Evolutionary conservation across 2,888 invertebrate species (phyloP), one percentile per base, ranked within the genome.

Genomic region (Ormyrus labotus): DNA sequence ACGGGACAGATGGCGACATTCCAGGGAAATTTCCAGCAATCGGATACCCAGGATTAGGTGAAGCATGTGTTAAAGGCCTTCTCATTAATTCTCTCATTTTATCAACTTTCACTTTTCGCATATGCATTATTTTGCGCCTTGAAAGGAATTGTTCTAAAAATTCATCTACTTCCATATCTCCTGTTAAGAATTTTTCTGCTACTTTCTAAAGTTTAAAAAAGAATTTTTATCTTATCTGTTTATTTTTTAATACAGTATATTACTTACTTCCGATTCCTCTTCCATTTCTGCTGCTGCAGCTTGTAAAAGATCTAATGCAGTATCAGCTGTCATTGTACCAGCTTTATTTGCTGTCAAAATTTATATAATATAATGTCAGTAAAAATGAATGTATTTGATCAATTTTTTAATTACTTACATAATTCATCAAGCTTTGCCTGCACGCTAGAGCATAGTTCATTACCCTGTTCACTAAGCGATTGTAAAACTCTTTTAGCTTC

Each of bases 261-360:
- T 48, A 19, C 71, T 50, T 71, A 93, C 94, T 90, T 99, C 99
- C 0, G 98, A 96, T 88, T 97, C 95, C 88, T 99, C 98, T 90
- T 99, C 99, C 75, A 96, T 95, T 92, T 98, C 96, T 53, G 97
- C 96, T 48, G 98, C 96, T 10, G 97, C 96, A 9, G 98, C 95
- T 92, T 98, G 97, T 11, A 99, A 92, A 67, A 98, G 91, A 0
- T 97, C 98, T 82, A 97, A 92, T 0, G 97, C 95, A 47, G 97
- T 96, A 86, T 98, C 99, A 50, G 96, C 93, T 13, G 96, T 95
- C 89, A 96, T 94, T 68, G 94, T 94, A 0, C 95, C 95, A 47
- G 95, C 94, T 88, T 96, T 95, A 73, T 94, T 93, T 89, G 95
- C 96, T 96, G 90, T 58, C 91, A 93, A 51, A 65, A 64, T 71